Base-by-base conservation (phyloP, 2,113 vertebrate genomes). In the Meleagris gallopavo region DNA sequence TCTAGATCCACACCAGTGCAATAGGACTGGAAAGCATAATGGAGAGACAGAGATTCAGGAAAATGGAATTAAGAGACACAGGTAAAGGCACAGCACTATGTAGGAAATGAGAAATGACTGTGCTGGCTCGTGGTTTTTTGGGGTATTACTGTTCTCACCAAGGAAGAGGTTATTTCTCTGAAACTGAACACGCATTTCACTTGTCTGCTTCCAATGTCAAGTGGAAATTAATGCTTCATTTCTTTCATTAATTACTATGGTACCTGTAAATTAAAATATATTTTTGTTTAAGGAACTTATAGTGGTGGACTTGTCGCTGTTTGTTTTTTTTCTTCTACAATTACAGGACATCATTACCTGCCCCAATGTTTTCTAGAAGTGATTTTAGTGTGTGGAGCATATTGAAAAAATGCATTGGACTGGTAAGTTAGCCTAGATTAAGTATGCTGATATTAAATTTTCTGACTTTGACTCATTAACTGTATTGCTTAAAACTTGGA, bases 321-420 rank as follows among this genome's bases (percentile, higher is more conserved):
- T 6, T 38, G 75, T 81, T 61, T 58, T 29, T 21, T 61, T 6
- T 29, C 86, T 55, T 84, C 61, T 61, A 36, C 55, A 9, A 32
- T 96, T 94, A 48, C 96, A 99, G 99, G 97, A 98, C 98, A 5
- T 95, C 98, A 4, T 96, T 99, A 94, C 99, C 99, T 34, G 98
- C 99, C 19, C 98, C 98, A 7, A 99, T 99, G 99, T 99, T 99
- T 96, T 98, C 98, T 89, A 98, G 99, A 96, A 99, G 98, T 72
- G 98, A 98, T 80, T 98, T 99, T 97, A 99, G 99, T 64, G 96
- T 99, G 70, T 99, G 99, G 99, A 98, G 98, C 87, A 99, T 99
- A 94, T 98, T 99, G 83, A 99, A 99, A 94, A 99, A 99, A 91
- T 99, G 99, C 94, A 99, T 99, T 38, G 99, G 99, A 95, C 95